A percentile compares a stretch with the other conserved stretches of the same genome.
phyloP scores from a whole-genome alignment of 1,140 invertebrate species.

The Tribolium castaneum region DNA sequence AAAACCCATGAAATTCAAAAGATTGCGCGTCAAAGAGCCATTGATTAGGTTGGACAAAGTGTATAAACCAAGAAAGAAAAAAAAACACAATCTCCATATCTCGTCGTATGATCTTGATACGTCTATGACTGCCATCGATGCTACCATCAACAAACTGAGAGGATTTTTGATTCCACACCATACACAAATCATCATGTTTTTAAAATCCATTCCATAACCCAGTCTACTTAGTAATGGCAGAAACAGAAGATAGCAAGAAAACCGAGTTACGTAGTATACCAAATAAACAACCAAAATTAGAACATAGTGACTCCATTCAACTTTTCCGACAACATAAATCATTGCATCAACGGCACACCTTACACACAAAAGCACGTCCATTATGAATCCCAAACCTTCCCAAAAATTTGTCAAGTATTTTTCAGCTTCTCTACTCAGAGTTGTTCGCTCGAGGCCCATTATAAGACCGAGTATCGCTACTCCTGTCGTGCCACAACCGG shows the following conservation, averaged over 20 bases:
- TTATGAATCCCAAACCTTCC: constrained; percentile 19
- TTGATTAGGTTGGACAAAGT: constrained; percentile 63
- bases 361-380: background rate
- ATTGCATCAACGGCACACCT: background rate
- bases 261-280: background rate
- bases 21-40: constrained; percentile 61
- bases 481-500: background rate
- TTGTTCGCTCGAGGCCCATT: constrained; percentile 10
- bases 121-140: background rate
- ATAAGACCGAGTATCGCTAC: constrained; percentile 35
- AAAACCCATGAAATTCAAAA: constrained; percentile 63
- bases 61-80: constrained; percentile 15
- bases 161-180: constrained; percentile 10
- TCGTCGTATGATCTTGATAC: background rate
- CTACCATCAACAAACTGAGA: background rate
- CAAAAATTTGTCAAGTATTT: constrained; percentile 31
- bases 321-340: background rate
- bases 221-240: background rate
- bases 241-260: constrained; percentile 10
- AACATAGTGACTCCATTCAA: background rate
- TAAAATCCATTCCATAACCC: constrained; percentile 37
- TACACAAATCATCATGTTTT: constrained; percentile 13
- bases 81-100: background rate
- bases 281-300: constrained; percentile 4
- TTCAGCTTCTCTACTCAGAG: constrained; percentile 7